phyloP scores from a whole-genome alignment of 2,888 invertebrate genomes.

The Drosophila parthenogenetica region DNA sequence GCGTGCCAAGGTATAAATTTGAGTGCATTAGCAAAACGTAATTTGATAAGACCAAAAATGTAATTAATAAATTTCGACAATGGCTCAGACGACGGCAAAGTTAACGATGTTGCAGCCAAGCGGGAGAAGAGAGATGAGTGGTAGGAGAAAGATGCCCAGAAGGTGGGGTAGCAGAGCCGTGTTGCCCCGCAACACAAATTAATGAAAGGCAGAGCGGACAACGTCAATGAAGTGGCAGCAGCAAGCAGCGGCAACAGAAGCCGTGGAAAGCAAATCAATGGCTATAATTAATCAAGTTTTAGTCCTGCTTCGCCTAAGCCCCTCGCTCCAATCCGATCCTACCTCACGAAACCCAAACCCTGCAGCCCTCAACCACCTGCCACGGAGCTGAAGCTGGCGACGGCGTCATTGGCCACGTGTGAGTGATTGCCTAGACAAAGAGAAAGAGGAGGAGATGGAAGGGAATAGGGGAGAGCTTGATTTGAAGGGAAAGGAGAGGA shows the following conservation, averaged over 20 bases:
- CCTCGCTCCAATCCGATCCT: neutral
- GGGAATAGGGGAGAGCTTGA: neutral
- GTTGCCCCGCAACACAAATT: slow-evolving; percentile 58
- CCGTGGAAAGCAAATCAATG: slow-evolving; percentile 81
- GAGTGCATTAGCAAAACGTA: slow-evolving; percentile 83
- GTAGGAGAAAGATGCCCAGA: neutral
- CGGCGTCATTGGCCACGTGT: slow-evolving; percentile 56
- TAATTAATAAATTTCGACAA: slow-evolving; percentile 84
- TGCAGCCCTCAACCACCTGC: neutral
- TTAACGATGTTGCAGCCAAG: slow-evolving; percentile 21
- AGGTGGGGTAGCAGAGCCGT: no score
- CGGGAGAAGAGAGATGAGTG: neutral
- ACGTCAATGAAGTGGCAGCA: slow-evolving; percentile 27
- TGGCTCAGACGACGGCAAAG: slow-evolving; percentile 35
- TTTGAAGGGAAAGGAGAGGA: neutral
- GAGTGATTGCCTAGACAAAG: slow-evolving; percentile 64
- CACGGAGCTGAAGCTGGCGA: neutral
- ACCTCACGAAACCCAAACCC: neutral
- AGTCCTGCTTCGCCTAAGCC: slow-evolving; percentile 26
- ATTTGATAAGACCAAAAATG: slow-evolving; percentile 83
- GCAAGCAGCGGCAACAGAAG: slow-evolving; percentile 42
- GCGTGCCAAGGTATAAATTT: slow-evolving; percentile 76
- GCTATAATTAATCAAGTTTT: slow-evolving; percentile 80
- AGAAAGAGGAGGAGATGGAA: neutral
- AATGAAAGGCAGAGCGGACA: slow-evolving; percentile 61